A percentile compares a stretch with the other conserved stretches of the same genome.
Conservation (phyloP, 1,140 invertebrate species). For the Portunus trituberculatus region DNA sequence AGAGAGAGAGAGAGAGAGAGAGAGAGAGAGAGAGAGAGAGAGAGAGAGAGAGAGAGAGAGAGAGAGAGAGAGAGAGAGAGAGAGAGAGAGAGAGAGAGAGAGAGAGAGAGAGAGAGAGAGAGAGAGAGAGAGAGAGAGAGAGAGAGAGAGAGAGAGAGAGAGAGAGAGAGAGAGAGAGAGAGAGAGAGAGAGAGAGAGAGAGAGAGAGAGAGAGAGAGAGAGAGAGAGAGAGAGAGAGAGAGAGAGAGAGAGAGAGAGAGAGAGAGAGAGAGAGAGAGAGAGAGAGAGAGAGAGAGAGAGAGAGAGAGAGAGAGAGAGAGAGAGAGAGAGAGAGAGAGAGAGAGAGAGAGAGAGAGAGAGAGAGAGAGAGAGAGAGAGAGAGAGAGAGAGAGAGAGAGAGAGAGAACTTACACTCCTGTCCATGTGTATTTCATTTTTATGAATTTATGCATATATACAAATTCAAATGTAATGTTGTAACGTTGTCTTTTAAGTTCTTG, state of each 20-base stretch:
- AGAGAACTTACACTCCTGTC: no score
- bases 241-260: no score
- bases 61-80: constrained; percentile 20
- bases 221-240: no score
- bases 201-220: constrained; percentile 17
- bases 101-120: no score
- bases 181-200: constrained; percentile 12
- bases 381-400: no score
- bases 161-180: constrained; percentile 1
- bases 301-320: constrained; percentile 1
- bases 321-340: constrained; percentile 20
- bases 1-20: background rate
- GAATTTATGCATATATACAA: no score
- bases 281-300: constrained; percentile 1
- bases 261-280: background rate
- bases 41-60: constrained; percentile 12
- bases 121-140: no score
- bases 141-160: background rate
- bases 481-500: no score
- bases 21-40: background rate
- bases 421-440: no score
- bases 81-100: background rate
- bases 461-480: no score
- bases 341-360: constrained; percentile 4
- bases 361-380: no score